Percentiles rank a stretch among this genome's conserved stretches.
These are phyloP conservation scores for Burhinus bistriatus DNA, from an alignment of 2,113 vertebrate genomes.

Conservation along the genomic window DNA sequence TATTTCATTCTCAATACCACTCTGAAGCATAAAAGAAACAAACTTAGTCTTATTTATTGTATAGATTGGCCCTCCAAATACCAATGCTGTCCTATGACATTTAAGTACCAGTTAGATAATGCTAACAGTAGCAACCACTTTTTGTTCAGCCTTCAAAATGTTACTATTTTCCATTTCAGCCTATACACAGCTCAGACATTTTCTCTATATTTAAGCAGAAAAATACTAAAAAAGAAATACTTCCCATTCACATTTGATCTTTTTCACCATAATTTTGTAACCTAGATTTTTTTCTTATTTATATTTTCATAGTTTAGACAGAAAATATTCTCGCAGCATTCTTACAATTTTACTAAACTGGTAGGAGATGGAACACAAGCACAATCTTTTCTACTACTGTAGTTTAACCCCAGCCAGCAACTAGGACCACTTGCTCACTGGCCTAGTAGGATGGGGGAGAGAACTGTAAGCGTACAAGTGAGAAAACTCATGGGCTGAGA, in stretches of 20 bases:
- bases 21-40: neutral
- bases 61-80: neutral
- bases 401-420: neutral
- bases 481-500: neutral
- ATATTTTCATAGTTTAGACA: neutral
- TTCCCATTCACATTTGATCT: neutral
- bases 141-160: neutral
- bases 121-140: neutral
- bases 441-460: accelerated
- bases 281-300: neutral
- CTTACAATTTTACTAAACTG: neutral
- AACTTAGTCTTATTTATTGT: neutral
- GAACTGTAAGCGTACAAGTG: neutral
- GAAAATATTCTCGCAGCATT: neutral
- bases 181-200: neutral
- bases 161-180: neutral
- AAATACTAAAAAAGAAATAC: neutral
- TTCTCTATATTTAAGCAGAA: neutral
- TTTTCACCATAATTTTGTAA: neutral
- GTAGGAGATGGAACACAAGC: neutral
- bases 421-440: neutral
- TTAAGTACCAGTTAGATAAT: neutral
- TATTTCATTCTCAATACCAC: neutral
- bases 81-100: neutral
- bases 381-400: neutral